Evolutionary conservation across 2,797 vertebrate species (phyloP).

Genomic region (Cephalopachus bancanus): DNA sequence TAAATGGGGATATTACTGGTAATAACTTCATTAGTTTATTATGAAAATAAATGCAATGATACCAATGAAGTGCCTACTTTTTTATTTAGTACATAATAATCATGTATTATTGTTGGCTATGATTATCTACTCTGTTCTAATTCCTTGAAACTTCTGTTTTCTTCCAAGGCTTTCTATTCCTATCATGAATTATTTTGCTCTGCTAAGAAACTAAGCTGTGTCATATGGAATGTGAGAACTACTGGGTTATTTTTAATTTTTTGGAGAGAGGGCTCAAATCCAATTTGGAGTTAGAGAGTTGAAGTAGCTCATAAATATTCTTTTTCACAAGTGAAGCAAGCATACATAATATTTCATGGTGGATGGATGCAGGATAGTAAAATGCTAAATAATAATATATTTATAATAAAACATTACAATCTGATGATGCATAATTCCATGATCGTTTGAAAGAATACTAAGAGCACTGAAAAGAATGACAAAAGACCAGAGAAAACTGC

Average conservation of each 20-base stretch:
- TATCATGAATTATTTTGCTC: not conserved
- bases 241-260: not conserved
- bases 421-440: not conserved
- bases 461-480: not conserved
- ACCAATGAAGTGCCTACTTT: not conserved
- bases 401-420: constrained; percentile 51
- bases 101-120: not conserved
- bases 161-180: not conserved
- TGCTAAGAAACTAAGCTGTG: constrained; percentile 9
- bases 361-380: not conserved
- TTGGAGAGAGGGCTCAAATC: constrained; percentile 20
- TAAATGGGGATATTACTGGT: not conserved
- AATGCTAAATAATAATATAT: not conserved
- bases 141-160: not conserved
- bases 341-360: not conserved
- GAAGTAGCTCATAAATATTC: constrained; percentile 45
- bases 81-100: not conserved
- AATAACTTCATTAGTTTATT: not conserved
- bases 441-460: constrained; percentile 33
- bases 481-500: not conserved
- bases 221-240: not conserved
- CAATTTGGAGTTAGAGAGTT: constrained; percentile 25
- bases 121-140: not conserved
- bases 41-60: not conserved
- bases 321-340: constrained; percentile 59